Percentiles rank a stretch among this genome's conserved stretches.
Conservation (phyloP, 2,113 vertebrate species). For the Catharus minimus region DNA sequence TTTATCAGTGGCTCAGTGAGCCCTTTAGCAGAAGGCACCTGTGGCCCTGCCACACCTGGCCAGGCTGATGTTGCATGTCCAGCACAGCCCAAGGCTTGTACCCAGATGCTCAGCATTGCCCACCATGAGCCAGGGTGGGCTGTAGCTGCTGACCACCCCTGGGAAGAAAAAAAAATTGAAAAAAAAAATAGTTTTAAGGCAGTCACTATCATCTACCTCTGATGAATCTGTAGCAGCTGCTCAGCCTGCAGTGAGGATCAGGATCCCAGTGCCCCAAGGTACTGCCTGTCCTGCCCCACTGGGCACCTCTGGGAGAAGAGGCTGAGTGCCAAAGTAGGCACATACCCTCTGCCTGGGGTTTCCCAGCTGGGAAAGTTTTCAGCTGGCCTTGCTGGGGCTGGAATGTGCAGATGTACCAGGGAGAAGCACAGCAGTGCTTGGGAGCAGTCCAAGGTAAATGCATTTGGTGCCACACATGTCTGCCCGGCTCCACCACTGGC, state of each 20-base stretch:
- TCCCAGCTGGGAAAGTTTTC: background rate
- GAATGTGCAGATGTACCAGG: background rate
- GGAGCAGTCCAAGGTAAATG: background rate
- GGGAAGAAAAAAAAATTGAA: background rate
- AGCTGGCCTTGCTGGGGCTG: background rate
- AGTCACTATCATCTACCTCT: background rate
- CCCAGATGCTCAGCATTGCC: background rate
- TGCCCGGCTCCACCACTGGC: background rate
- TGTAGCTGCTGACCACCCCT: background rate
- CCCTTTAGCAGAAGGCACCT: background rate
- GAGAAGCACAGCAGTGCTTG: background rate
- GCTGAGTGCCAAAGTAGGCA: background rate
- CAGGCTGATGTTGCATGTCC: background rate
- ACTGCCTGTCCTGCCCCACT: background rate
- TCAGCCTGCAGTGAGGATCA: background rate
- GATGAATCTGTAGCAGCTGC: background rate
- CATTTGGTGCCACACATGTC: rapidly evolving
- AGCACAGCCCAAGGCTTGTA: background rate
- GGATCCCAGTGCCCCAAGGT: background rate
- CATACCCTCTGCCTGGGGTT: background rate
- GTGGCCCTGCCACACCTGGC: rapidly evolving
- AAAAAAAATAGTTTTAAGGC: background rate
- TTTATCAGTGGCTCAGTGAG: background rate
- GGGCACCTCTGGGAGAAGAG: background rate
- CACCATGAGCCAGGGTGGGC: rapidly evolving